Evolutionary conservation across 1,140 invertebrate species (phyloP).

Genomic region (Lepidurus apus): DNA sequence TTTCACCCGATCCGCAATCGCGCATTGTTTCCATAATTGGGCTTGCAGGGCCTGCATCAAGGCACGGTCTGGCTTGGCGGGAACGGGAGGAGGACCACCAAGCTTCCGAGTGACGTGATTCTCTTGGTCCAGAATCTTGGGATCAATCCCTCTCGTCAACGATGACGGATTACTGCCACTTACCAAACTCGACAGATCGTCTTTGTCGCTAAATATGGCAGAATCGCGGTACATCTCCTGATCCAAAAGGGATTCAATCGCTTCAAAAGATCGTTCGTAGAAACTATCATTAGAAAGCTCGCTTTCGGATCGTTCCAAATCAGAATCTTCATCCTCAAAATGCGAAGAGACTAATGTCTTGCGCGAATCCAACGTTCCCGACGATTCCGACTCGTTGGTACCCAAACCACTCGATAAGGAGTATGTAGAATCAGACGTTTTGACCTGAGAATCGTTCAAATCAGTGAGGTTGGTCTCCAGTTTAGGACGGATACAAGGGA

Average conservation of each 20-base stretch:
- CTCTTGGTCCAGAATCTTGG: not conserved
- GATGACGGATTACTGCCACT: constrained; percentile 34
- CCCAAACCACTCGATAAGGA: constrained; percentile 6
- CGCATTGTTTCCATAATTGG: not conserved
- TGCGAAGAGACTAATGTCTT: constrained; percentile 12
- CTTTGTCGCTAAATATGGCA: constrained; percentile 73
- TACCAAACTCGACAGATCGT: constrained; percentile 45
- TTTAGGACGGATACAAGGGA: constrained; percentile 28
- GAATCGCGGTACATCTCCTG: constrained; percentile 68
- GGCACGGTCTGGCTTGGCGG: constrained; percentile 33
- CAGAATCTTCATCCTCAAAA: constrained; percentile 39
- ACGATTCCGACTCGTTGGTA: constrained; percentile 8
- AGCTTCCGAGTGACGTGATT: not conserved
- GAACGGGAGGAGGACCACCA: constrained; percentile 29
- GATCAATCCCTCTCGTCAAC: constrained; percentile 19
- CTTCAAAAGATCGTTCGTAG: constrained; percentile 69
- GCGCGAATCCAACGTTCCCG: constrained; percentile 23
- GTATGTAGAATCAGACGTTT: not conserved
- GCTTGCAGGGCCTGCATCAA: not conserved
- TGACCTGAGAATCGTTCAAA: constrained; percentile 24
- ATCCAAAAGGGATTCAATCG: constrained; percentile 57
- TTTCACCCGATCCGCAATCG: constrained; percentile 28
- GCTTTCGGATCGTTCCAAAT: constrained; percentile 41
- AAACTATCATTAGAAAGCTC: constrained; percentile 57
- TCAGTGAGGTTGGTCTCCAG: not conserved